These are phyloP conservation scores for Antechinus stuartii DNA, from an alignment of 2,113 vertebrate genomes.

Conservation along the genomic window DNA sequence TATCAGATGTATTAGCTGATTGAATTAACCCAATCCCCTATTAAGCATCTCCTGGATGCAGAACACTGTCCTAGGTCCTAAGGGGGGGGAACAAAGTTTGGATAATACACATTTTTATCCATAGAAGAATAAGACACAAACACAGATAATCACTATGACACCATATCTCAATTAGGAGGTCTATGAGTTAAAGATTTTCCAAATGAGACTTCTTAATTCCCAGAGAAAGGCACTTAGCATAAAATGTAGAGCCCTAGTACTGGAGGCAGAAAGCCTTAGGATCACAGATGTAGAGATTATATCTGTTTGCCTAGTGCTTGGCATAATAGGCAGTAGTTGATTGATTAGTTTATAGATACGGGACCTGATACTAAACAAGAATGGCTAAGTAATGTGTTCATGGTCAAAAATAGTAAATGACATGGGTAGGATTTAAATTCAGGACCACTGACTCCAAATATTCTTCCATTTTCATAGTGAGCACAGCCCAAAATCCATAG, in stretches of 20 bases:
- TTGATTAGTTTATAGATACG: neutral
- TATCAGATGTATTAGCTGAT: neutral
- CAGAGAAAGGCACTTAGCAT: neutral
- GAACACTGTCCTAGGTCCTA: neutral
- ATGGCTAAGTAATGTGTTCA: neutral
- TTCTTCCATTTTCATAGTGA: conserved; percentile 76
- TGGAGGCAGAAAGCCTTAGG: neutral
- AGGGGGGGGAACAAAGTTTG: neutral
- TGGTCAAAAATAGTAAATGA: neutral
- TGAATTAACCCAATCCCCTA: neutral
- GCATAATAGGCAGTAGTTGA: neutral
- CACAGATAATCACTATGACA: neutral
- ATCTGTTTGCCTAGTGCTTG: neutral
- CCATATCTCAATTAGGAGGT: neutral
- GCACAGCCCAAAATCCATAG: conserved; percentile 76
- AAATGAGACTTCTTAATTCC: neutral
- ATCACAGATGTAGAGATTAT: neutral
- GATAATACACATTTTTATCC: neutral
- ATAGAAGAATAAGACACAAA: neutral
- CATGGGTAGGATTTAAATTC: neutral
- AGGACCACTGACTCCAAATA: neutral
- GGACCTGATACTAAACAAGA: neutral
- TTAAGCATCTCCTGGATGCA: neutral
- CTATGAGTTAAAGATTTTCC: neutral
- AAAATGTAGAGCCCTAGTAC: neutral